Percentiles rank a stretch among this genome's conserved stretches.
Conservation (phyloP, 2,797 vertebrate species). For the Anas acuta region DNA sequence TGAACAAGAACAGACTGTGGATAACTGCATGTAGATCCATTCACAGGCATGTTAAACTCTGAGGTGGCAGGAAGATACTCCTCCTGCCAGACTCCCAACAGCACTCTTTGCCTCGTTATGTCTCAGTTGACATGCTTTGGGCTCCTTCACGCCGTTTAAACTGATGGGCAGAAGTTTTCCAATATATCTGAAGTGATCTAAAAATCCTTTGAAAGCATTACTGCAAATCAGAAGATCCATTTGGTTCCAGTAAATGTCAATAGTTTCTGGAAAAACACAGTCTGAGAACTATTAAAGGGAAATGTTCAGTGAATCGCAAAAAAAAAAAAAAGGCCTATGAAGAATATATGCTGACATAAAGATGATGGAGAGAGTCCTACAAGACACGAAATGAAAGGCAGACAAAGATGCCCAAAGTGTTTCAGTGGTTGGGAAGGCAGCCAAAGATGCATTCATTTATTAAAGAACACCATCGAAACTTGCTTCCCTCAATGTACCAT, state of each 20-base stretch:
- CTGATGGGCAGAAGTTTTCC: not conserved
- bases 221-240: not conserved
- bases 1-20: not conserved
- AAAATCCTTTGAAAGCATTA: not conserved
- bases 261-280: not conserved
- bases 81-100: not conserved
- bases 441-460: conserved; percentile 62
- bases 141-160: not conserved
- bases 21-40: not conserved
- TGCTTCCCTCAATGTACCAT: conserved; percentile 40
- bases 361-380: conserved; percentile 39
- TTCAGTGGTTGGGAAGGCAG: conserved; percentile 64
- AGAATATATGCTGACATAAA: conserved; percentile 39
- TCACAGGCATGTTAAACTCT: accelerated
- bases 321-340: not conserved
- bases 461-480: conserved; percentile 5
- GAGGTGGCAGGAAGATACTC: not conserved
- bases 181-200: not conserved
- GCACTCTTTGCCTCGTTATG: not conserved
- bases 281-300: not conserved
- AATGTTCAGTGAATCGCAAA: not conserved
- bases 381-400: conserved; percentile 48
- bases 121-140: not conserved
- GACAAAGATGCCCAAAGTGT: conserved; percentile 32
- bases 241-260: not conserved